phyloP scores from a whole-genome alignment of 2,113 vertebrate species.

The Hippopotamus amphibius region DNA sequence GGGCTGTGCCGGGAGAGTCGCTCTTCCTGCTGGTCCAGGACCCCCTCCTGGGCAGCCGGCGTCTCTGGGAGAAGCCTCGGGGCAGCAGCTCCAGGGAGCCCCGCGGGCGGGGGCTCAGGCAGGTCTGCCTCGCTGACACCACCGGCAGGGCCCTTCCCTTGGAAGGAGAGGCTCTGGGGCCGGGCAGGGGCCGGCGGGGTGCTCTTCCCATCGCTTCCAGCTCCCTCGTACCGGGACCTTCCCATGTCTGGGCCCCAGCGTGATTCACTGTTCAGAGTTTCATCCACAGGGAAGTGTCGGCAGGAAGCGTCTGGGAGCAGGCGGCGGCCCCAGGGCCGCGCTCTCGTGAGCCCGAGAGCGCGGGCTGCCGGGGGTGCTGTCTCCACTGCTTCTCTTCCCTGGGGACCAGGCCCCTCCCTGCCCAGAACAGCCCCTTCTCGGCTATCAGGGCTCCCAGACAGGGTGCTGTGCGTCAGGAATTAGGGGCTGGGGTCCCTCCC shows the following conservation, averaged over 20 bases:
- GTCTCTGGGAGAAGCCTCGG: neutral
- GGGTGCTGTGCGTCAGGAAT: neutral
- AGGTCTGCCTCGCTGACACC: no score
- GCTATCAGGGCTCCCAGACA: neutral
- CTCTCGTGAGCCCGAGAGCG: neutral
- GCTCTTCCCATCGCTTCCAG: neutral
- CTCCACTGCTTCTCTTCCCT: neutral
- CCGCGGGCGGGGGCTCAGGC: neutral
- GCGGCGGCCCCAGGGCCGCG: neutral
- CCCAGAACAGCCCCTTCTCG: neutral
- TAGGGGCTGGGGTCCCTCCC: no score
- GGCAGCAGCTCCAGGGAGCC: neutral
- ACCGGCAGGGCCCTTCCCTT: rapidly evolving
- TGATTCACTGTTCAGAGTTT: neutral
- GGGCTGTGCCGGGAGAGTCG: neutral
- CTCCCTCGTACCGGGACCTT: neutral
- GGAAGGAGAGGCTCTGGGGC: rapidly evolving
- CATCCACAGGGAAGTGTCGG: neutral
- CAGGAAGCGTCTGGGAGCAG: neutral
- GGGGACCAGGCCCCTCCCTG: neutral
- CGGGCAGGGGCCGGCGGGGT: neutral
- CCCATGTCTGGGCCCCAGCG: neutral
- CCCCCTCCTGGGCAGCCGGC: neutral
- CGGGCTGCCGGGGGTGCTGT: neutral
- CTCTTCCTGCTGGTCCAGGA: neutral